Base-by-base conservation (phyloP, 2,888 invertebrate genomes). In the Sinelater perroti region DNA sequence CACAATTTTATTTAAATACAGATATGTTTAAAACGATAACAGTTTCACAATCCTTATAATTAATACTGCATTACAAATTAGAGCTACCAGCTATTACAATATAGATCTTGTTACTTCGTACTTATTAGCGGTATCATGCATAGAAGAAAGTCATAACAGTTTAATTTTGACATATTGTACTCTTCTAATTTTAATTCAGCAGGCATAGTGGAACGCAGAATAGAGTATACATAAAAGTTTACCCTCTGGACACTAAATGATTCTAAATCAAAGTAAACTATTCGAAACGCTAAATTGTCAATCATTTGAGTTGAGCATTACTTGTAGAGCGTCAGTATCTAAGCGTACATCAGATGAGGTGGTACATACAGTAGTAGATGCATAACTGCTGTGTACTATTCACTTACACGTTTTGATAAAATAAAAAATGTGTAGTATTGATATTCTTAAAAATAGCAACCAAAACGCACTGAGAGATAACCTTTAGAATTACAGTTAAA, bases 11-110 rank as follows among this genome's bases (percentile, higher is more conserved):
- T 54, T 54, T 63, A 52, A 36, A 28, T 57, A 69, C 66, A 69
- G 69, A 69, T 69, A 69, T 69, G 69, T 69, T 67, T 66, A 64
- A 57, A 69, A 68, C 68, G 69, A 69, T 69, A 69, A 69, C 67
- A 68, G 52, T 52, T 47, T 57, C 46, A 57, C 47, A 56, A 35
- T 58, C 28, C 31, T 58, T 30, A 42, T 53, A 53, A 46, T 44
- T 56, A 56, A 58, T 58, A 58, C 53, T 53, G 58, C 46, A 33
- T 53, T 53, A 58, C 28, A 58, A 58, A 53, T 58, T 58, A 58
- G 46, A 45, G 18, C 57, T 57, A 57, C 51, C 31, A 57, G 46
- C 52, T 57, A 57, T 57, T 46, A 26, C 47, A 53, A 49, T 47
- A 49, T 35, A 38, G 8, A 33, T 46, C 47, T 46, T 49, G 28